A percentile compares a stretch with the other conserved stretches of the same genome.
Conservation (phyloP, 1,140 invertebrate genomes). For the Hermetia illucens region DNA sequence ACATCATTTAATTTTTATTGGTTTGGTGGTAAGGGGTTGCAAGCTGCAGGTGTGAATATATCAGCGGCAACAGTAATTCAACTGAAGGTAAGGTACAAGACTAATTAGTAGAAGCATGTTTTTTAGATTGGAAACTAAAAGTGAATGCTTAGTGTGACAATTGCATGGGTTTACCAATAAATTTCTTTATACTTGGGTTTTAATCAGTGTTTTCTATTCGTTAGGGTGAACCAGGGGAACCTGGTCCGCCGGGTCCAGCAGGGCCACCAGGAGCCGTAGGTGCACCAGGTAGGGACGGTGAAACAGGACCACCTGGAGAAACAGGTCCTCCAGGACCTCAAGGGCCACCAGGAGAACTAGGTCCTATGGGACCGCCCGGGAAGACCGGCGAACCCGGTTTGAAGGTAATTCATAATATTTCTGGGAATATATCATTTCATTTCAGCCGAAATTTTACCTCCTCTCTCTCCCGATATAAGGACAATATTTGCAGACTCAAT, state of each 20-base stretch:
- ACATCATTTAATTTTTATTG: constrained; percentile 28
- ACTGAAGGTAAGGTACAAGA: constrained; percentile 61
- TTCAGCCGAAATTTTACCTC: too few relatives aligned
- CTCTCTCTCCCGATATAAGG: too few relatives aligned
- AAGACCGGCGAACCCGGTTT: constrained; percentile 52
- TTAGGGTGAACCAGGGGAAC: constrained; percentile 80
- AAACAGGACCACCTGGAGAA: constrained; percentile 46
- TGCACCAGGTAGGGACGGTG: constrained; percentile 66
- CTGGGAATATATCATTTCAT: too few relatives aligned
- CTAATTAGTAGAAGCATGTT: constrained; percentile 1
- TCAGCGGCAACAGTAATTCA: constrained; percentile 75
- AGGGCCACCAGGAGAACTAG: constrained; percentile 27
- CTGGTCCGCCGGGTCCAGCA: constrained; percentile 72
- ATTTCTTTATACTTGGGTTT: constrained; percentile 5
- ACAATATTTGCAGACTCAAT: too few relatives aligned
- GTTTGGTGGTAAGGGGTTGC: constrained; percentile 56
- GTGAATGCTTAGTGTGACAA: constrained; percentile 9
- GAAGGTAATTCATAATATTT: too few relatives aligned
- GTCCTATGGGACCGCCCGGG: constrained; percentile 46
- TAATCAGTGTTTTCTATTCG: constrained; percentile 13
- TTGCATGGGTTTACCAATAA: constrained; percentile 9
- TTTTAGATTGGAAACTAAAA: too few relatives aligned
- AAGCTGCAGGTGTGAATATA: constrained; percentile 77
- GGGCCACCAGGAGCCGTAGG: constrained; percentile 64
- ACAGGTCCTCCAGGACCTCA: constrained; percentile 32